A percentile compares a stretch with the other conserved stretches of the same genome.
These are phyloP conservation scores for Hololepta plana DNA, from an alignment of 2,888 invertebrate genomes.

Conservation along the genomic window DNA sequence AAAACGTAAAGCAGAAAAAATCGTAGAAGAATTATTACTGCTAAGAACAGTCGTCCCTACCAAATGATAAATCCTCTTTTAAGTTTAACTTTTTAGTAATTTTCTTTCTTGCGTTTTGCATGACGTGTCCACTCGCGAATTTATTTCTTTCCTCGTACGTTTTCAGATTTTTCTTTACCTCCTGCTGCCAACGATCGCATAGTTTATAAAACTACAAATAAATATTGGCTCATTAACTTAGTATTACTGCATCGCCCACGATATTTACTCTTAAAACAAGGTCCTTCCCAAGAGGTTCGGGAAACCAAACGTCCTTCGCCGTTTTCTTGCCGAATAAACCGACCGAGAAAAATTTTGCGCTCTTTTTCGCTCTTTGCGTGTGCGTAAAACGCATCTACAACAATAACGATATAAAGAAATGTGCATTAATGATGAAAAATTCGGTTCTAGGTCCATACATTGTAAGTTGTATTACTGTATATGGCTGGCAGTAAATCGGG, in stretches of 20 bases:
- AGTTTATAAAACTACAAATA: constrained; percentile 24
- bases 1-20: constrained; percentile 11
- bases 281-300: constrained; percentile 36
- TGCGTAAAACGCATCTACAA: constrained; percentile 60
- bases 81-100: constrained; percentile 44
- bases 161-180: constrained; percentile 20
- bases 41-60: constrained; percentile 5
- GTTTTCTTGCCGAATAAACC: constrained; percentile 55
- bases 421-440: constrained; percentile 5
- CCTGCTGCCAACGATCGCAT: constrained; percentile 21
- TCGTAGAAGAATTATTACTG: background rate
- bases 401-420: constrained; percentile 7
- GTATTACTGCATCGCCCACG: background rate
- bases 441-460: constrained; percentile 7
- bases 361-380: constrained; percentile 56
- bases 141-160: constrained; percentile 14
- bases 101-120: constrained; percentile 35
- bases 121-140: constrained; percentile 16
- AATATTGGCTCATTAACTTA: constrained; percentile 2
- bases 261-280: constrained; percentile 22
- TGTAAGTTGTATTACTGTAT: constrained; percentile 38
- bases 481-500: constrained; percentile 37
- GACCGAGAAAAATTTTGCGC: constrained; percentile 54
- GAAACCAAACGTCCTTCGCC: constrained; percentile 41
- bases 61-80: constrained; percentile 7